Evolutionary conservation across 1,140 invertebrate species (phyloP).

Genomic region (Trypoxylus dichotomus): DNA sequence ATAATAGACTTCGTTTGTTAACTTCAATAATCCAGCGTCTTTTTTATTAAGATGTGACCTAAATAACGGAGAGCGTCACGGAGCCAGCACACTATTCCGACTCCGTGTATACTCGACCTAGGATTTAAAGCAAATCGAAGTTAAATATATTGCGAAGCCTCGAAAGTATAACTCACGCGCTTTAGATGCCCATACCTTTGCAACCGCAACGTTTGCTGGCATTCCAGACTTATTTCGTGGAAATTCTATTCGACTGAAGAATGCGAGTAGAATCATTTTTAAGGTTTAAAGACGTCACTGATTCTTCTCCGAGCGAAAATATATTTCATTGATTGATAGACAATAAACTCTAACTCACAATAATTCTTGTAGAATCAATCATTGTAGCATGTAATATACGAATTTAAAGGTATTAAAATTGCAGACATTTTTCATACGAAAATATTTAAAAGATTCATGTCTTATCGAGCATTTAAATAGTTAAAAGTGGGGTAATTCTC

Average conservation of each 20-base stretch:
- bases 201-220: background rate
- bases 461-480: too few species aligned
- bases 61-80: background rate
- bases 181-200: background rate
- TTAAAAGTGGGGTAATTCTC: too few species aligned
- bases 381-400: too few species aligned
- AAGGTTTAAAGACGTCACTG: too few species aligned
- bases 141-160: slow-evolving; percentile 8
- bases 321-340: too few species aligned
- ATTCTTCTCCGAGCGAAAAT: too few species aligned
- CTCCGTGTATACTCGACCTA: background rate
- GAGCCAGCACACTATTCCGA: background rate
- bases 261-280: background rate
- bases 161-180: background rate
- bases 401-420: too few species aligned
- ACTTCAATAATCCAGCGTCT: background rate
- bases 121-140: slow-evolving; percentile 19
- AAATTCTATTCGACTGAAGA: background rate
- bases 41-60: slow-evolving; percentile 24
- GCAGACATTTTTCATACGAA: too few species aligned
- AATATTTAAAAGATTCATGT: too few species aligned
- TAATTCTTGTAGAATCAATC: too few species aligned
- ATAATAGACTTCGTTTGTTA: background rate
- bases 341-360: too few species aligned
- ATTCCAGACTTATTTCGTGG: background rate